Evolutionary conservation across 2,888 invertebrate species (phyloP).

Genomic region (Drosophila maculinotata): DNA sequence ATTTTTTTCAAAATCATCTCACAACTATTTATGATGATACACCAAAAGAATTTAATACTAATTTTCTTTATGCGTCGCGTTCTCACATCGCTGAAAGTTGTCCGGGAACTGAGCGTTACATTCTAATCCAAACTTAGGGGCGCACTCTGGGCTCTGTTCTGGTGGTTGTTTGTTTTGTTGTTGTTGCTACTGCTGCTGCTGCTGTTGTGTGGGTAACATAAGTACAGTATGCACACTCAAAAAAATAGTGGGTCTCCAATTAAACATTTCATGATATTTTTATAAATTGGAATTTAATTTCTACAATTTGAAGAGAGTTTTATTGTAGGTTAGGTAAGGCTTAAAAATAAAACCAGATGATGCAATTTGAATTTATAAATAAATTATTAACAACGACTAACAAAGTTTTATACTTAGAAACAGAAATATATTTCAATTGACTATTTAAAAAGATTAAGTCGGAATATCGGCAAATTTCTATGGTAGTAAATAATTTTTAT

Average conservation of each 20-base stretch:
- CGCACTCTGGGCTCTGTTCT: slow-evolving; percentile 34
- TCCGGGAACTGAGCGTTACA: slow-evolving; percentile 74
- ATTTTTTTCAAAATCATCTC: background rate
- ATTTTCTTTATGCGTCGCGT: slow-evolving; percentile 25
- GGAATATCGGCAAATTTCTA: too few species aligned
- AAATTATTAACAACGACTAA: background rate
- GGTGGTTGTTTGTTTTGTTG: slow-evolving; percentile 58
- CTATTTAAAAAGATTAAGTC: too few species aligned
- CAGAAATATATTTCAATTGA: too few species aligned
- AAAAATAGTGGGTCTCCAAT: background rate
- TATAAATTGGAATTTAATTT: too few species aligned
- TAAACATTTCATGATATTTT: too few species aligned
- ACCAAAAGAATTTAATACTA: slow-evolving; percentile 1
- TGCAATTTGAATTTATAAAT: too few species aligned
- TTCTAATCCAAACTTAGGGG: slow-evolving; percentile 70
- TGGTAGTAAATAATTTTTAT: too few species aligned
- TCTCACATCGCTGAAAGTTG: slow-evolving; percentile 72
- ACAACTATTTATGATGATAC: background rate
- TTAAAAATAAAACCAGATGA: background rate
- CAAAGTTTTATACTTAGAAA: too few species aligned
- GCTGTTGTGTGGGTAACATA: slow-evolving; percentile 15
- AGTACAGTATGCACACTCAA: slow-evolving; percentile 8
- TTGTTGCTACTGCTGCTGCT: slow-evolving; percentile 24
- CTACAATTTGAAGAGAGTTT: too few species aligned
- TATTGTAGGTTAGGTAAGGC: too few species aligned